Base-by-base conservation (phyloP, 2,888 invertebrate species). In the Meganola albula region DNA sequence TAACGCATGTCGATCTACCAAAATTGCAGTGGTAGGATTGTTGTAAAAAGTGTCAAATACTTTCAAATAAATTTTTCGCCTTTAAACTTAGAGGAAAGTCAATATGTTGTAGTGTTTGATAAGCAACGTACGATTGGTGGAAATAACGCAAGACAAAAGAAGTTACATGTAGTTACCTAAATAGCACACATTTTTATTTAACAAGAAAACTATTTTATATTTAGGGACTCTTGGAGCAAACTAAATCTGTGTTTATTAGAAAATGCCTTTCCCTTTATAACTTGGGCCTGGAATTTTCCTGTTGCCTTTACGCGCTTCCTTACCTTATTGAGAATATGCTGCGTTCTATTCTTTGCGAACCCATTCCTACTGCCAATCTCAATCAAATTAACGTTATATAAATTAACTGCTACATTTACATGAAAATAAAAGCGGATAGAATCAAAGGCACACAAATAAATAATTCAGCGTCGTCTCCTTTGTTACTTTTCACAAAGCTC, bases 211-310 rank as follows among this genome's bases (percentile, higher is more conserved):
- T 29, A n/a, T n/a, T n/a, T n/a, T n/a, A n/a, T 9, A 31, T n/a
- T 30, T 26, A 24, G 28, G 20, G 30, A 37, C 42, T 32, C 16
- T 20, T 34, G 32, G 29, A 29, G 18, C 33, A 44, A 43, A 32
- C 28, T 31, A 42, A 51, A 48, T 50, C 44, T 58, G 57, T 69
- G 66, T 70, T 67, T 72, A 74, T 72, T 68, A 66, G 60, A 64
- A 67, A 71, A 73, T 73, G 57, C 72, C 66, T 69, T 52, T 63
- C 56, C 52, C 60, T 66, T 68, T 55, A 64, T 61, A 58, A 59
- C 51, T 56, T 35, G 53, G 58, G 58, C 47, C 57, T 60, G 63
- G 60, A 63, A 63, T 67, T 73, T 71, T 68, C 56, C 58, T 68
- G 61, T 40, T 58, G 55, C 66, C 58, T 60, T 67, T 58, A 63